phyloP scores from a whole-genome alignment of 2,113 vertebrate genomes.

The Ginglymostoma cirratum region DNA sequence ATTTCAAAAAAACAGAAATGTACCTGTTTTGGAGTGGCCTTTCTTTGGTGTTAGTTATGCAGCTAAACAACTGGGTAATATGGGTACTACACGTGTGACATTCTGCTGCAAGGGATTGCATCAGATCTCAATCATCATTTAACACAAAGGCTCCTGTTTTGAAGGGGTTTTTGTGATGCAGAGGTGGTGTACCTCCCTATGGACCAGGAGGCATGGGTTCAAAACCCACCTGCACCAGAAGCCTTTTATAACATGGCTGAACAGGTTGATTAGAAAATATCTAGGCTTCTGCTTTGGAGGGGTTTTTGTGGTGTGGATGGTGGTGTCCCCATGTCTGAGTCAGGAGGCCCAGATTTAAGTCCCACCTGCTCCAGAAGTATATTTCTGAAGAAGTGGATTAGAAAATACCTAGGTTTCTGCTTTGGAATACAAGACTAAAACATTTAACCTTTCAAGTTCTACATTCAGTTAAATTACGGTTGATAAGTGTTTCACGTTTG shows the following conservation, averaged over 20 bases:
- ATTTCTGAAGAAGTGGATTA: too few relatives aligned
- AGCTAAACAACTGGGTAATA: not conserved
- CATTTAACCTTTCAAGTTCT: not conserved
- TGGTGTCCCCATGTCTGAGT: too few relatives aligned
- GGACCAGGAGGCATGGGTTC: too few relatives aligned
- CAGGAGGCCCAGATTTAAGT: too few relatives aligned
- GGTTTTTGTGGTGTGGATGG: too few relatives aligned
- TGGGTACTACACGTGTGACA: not conserved
- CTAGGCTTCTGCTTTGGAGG: not conserved
- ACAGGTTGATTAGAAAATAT: too few relatives aligned
- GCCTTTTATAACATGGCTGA: too few relatives aligned
- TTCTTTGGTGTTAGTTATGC: not conserved
- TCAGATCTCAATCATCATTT: not conserved
- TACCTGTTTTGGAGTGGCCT: not conserved
- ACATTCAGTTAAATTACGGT: not conserved
- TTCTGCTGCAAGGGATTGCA: not conserved
- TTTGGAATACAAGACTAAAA: not conserved
- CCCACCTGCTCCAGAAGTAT: too few relatives aligned
- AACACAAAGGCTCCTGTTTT: not conserved
- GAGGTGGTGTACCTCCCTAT: too few relatives aligned
- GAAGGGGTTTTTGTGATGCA: too few relatives aligned
- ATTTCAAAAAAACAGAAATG: not conserved
- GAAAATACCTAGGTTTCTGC: not conserved
- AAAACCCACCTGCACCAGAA: too few relatives aligned
- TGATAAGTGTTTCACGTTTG: not conserved